Percentiles rank a stretch among this genome's conserved stretches.
These are phyloP conservation scores for Halocaridina rubra DNA, from an alignment of 2,888 invertebrate genomes.

Conservation along the genomic window DNA sequence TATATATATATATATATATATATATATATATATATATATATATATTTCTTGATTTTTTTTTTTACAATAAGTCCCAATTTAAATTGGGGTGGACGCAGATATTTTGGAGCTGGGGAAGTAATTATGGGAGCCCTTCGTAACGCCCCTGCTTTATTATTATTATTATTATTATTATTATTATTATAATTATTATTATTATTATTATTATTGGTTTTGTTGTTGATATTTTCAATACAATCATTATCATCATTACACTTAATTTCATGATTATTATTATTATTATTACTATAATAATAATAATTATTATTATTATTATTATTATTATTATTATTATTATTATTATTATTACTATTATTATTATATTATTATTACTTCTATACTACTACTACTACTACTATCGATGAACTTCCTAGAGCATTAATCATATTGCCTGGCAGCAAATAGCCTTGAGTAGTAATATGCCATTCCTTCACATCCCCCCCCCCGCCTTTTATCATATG, in stretches of 20 bases:
- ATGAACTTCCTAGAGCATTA: neutral
- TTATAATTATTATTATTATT: neutral
- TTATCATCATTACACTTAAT: neutral
- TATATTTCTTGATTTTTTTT: too few relatives aligned
- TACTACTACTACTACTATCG: neutral
- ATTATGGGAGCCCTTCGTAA: neutral
- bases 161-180: neutral
- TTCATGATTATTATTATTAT: too few relatives aligned
- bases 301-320: conserved; percentile 2
- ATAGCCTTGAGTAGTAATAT: too few relatives aligned
- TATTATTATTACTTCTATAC: too few relatives aligned
- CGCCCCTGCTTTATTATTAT: too few relatives aligned
- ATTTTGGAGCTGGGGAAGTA: neutral
- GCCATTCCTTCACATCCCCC: too few relatives aligned
- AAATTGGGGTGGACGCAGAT: too few relatives aligned
- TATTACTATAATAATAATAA: neutral
- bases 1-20: too few relatives aligned
- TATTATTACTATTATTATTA: neutral
- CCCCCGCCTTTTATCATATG: too few relatives aligned
- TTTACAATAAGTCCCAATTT: neutral
- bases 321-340: conserved; percentile 8
- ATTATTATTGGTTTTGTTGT: too few relatives aligned
- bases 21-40: too few relatives aligned
- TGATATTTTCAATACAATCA: neutral
- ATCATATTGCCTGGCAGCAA: too few relatives aligned